Base-by-base conservation (phyloP, 2,888 invertebrate species). In the Macrosoma leucophasiata region DNA sequence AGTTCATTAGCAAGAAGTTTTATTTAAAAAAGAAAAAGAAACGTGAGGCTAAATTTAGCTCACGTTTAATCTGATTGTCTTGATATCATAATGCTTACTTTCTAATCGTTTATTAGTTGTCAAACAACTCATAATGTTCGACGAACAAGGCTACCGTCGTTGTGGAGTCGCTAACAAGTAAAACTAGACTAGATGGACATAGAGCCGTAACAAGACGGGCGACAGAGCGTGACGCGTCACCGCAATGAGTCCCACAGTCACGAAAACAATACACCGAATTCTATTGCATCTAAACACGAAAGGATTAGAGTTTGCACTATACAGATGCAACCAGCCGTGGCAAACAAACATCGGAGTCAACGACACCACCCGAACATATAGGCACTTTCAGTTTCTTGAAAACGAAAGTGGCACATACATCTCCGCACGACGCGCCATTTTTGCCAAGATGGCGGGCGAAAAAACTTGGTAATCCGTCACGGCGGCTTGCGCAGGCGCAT, bases 331-430 rank as follows among this genome's bases (percentile, higher is more conserved):
- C 79, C 70, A 72, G 65, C 59, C 79, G 68, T 77, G 69, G 67
- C 79, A 81, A 82, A 81, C 77, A 82, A 81, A 79, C 81, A 78
- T 59, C 49, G 58, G 68, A 79, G 81, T 79, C 79, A 81, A 77
- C 73, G 78, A 79, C 81, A 79, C 62, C 62, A 65, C 68, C 81
- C 78, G 74, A 81, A 82, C 82, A 76, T 76, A 73, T 60, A 62
- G 58, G 52, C 67, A 76, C 84, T 82, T 78, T 84, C 79, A 67
- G 74, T 84, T 82, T 82, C 81, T 63, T 67, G 74, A 81, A 81
- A 82, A 71, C 65, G 82, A 84, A 79, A 82, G 78, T 70, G 43
- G 61, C 65, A 58, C 63, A 70, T 61, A 74, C 64, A 66, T 72
- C 72, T 71, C 68, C 63, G 57, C 58, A 58, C 62, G 52, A 52